These are phyloP conservation scores for Oxyruncus cristatus DNA, from an alignment of 2,113 vertebrate genomes.

Conservation along the genomic window DNA sequence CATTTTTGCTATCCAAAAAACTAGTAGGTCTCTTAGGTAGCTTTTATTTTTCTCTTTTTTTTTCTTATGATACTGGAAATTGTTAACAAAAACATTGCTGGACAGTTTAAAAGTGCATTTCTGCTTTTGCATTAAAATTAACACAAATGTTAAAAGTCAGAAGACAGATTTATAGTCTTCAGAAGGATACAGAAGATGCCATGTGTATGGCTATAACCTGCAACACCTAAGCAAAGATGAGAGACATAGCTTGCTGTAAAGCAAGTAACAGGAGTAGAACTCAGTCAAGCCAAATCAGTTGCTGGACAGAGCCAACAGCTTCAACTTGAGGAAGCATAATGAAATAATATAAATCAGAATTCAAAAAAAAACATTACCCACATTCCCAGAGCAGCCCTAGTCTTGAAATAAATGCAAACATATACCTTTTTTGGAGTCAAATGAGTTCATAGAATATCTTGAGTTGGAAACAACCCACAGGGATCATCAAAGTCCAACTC, in stretches of 20 bases:
- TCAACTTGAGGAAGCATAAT: neutral
- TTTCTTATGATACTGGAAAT: neutral
- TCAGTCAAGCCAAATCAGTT: neutral
- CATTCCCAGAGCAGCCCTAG: neutral
- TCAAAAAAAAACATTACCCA: neutral
- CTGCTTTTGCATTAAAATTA: neutral
- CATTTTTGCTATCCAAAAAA: neutral
- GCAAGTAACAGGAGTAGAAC: neutral
- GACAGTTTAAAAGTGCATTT: neutral
- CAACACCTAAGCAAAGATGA: neutral
- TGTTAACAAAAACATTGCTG: neutral
- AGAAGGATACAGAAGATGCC: neutral
- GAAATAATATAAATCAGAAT: neutral
- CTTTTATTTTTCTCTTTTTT: neutral
- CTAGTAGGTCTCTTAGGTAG: neutral
- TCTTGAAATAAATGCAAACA: neutral
- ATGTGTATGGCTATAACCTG: neutral
- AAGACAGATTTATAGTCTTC: neutral
- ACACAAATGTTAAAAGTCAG: neutral
- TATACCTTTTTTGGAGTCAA: neutral
- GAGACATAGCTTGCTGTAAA: neutral
- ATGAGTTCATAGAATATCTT: neutral
- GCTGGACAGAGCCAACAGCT: neutral
- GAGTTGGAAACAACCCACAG: neutral
- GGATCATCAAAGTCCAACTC: neutral